These are phyloP conservation scores for Caenorhabditis sp. DNA, from an alignment of 2,888 invertebrate species.

Conservation along the genomic window DNA sequence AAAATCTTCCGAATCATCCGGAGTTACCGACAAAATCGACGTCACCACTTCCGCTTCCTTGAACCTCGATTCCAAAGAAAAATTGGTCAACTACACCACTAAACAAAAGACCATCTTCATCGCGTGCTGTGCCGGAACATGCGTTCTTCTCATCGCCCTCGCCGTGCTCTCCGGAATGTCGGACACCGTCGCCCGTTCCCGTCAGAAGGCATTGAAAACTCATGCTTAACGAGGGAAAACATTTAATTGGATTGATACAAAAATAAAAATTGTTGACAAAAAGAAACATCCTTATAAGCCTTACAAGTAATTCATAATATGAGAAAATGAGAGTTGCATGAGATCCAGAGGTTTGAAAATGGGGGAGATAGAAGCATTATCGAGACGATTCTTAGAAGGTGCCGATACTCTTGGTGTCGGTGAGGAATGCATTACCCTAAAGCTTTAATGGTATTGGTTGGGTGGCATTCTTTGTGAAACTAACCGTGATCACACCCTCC, in stretches of 20 bases:
- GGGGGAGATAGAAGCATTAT: neutral
- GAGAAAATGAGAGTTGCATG: slow-evolving; percentile 12
- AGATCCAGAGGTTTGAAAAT: slow-evolving; percentile 27
- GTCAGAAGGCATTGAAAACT: no score
- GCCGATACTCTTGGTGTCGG: slow-evolving; percentile 21
- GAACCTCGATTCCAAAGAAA: slow-evolving; percentile 28
- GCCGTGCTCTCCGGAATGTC: no score
- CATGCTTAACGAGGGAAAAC: no score
- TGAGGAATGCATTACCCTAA: slow-evolving; percentile 10
- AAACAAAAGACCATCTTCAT: slow-evolving; percentile 57
- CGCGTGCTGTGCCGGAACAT: slow-evolving; percentile 31
- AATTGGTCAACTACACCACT: slow-evolving; percentile 55
- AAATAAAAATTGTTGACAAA: neutral
- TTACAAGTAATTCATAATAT: neutral
- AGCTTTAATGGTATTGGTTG: neutral
- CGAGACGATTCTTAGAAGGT: slow-evolving; percentile 52
- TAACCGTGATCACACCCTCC: slow-evolving; percentile 18
- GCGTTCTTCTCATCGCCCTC: no score
- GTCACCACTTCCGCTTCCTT: slow-evolving; percentile 11
- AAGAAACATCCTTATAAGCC: neutral
- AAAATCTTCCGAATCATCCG: slow-evolving; percentile 6
- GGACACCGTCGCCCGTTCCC: no score
- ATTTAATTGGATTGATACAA: neutral
- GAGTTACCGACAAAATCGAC: neutral
- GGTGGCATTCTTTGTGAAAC: neutral